Percentiles rank a stretch among this genome's conserved stretches.
Conservation (phyloP, 23 tunicate genomes). For the Aplidium turbinatum region DNA sequence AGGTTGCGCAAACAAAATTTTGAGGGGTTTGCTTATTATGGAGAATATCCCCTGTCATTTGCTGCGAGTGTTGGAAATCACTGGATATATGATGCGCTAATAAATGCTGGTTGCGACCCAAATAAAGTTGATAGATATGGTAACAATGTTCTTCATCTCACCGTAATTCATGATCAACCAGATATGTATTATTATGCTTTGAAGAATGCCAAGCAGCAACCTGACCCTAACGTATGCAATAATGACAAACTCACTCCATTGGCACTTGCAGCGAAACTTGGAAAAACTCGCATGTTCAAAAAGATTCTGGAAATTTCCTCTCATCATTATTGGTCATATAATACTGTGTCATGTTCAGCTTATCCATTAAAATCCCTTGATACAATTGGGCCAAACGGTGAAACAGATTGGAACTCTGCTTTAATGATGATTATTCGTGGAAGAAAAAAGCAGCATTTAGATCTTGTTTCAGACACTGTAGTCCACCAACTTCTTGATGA, state of each 20-base stretch:
- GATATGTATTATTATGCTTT: constrained; percentile 87
- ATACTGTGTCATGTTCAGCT: constrained; percentile 73
- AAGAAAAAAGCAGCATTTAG: constrained; percentile 61
- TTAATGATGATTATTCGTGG: constrained; percentile 92
- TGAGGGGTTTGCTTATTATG: constrained; percentile 91
- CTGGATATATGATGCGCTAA: constrained; percentile 74
- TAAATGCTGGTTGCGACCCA: constrained; percentile 53
- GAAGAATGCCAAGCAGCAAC: constrained; percentile 33
- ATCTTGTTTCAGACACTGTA: constrained; percentile 63
- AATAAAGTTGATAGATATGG: constrained; percentile 57
- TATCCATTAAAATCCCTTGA: constrained; percentile 78
- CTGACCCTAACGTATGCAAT: constrained; percentile 56
- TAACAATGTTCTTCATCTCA: constrained; percentile 70
- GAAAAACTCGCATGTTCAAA: constrained; percentile 74
- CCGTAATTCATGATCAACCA: constrained; percentile 86
- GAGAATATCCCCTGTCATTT: constrained; percentile 88
- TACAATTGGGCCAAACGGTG: constrained; percentile 63
- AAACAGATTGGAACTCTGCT: constrained; percentile 91
- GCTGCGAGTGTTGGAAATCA: constrained; percentile 83
- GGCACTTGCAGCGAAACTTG: constrained; percentile 80
- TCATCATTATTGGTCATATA: constrained; percentile 71
- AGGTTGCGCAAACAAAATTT: constrained; percentile 63
- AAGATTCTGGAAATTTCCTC: constrained; percentile 76
- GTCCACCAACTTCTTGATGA: constrained; percentile 64
- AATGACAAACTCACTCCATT: constrained; percentile 61